A percentile compares a stretch with the other conserved stretches of the same genome.
phyloP scores from a whole-genome alignment of 2,888 invertebrate species.

The Nomada lathburiana region DNA sequence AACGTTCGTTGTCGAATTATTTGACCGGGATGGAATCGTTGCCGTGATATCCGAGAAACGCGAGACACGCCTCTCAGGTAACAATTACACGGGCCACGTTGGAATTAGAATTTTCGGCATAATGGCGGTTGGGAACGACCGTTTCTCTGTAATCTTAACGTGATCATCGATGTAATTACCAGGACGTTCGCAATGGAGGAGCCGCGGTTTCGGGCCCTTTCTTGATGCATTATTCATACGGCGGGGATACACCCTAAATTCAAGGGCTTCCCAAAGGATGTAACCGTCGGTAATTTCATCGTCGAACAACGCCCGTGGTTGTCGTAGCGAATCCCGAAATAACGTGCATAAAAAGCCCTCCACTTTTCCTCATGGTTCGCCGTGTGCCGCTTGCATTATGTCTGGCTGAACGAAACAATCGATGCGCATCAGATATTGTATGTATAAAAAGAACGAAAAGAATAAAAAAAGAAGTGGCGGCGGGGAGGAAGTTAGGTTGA shows the following conservation, averaged over 20 bases:
- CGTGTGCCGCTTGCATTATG: not conserved
- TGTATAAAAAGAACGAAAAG: not conserved
- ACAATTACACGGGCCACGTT: conserved; percentile 15
- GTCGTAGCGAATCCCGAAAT: conserved; percentile 43
- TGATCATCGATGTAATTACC: conserved; percentile 65
- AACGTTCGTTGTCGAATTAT: not conserved
- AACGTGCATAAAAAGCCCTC: conserved; percentile 35
- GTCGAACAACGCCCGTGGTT: conserved; percentile 47
- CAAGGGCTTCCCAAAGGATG: conserved; percentile 72
- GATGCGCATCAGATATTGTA: not conserved
- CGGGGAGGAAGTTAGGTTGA: not conserved
- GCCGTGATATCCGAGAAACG: not conserved
- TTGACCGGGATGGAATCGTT: not conserved
- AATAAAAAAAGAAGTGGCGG: not conserved
- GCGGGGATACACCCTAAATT: conserved; percentile 66
- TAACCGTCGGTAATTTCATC: conserved; percentile 69
- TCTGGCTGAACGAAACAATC: conserved; percentile 14
- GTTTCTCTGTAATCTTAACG: conserved; percentile 48
- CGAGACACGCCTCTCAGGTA: not conserved
- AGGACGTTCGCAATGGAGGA: conserved; percentile 24
- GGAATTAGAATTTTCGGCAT: conserved; percentile 25
- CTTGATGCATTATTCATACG: conserved; percentile 69
- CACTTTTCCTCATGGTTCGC: not conserved
- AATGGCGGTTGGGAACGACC: conserved; percentile 31
- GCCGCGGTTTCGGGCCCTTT: conserved; percentile 54